Evolutionary conservation across 2,113 vertebrate genomes (phyloP).

Genomic region (Indri indri): DNA sequence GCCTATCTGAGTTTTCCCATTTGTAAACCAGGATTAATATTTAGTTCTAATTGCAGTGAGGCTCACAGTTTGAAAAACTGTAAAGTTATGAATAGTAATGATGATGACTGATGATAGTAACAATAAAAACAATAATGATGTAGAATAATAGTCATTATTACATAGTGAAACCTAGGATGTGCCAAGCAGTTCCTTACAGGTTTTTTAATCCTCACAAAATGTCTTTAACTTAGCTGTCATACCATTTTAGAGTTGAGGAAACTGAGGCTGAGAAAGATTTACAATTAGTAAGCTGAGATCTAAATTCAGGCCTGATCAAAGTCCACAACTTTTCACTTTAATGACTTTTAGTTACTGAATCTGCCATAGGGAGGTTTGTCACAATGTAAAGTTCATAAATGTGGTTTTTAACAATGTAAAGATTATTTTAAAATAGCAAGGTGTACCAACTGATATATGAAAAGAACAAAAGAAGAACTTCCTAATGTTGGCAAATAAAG

Average conservation of each 20-base stretch:
- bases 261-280: background rate
- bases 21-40: too few species aligned
- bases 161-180: background rate
- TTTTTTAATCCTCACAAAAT: background rate
- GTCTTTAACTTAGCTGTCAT: constrained; percentile 1
- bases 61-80: too few species aligned
- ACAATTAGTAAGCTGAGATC: background rate
- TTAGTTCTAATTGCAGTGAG: too few species aligned
- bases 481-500: background rate
- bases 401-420: background rate
- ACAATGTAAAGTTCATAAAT: background rate
- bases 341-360: background rate
- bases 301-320: background rate
- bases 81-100: background rate
- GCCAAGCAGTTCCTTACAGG: background rate
- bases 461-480: background rate
- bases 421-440: background rate
- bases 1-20: background rate
- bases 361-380: background rate
- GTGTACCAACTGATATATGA: background rate
- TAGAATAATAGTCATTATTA: background rate
- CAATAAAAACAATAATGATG: background rate
- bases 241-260: background rate
- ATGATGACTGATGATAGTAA: background rate
- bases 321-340: background rate